Evolutionary conservation across 2,113 vertebrate genomes (phyloP), one percentile per base, ranked within the genome.

Genomic region (Lagopus muta): DNA sequence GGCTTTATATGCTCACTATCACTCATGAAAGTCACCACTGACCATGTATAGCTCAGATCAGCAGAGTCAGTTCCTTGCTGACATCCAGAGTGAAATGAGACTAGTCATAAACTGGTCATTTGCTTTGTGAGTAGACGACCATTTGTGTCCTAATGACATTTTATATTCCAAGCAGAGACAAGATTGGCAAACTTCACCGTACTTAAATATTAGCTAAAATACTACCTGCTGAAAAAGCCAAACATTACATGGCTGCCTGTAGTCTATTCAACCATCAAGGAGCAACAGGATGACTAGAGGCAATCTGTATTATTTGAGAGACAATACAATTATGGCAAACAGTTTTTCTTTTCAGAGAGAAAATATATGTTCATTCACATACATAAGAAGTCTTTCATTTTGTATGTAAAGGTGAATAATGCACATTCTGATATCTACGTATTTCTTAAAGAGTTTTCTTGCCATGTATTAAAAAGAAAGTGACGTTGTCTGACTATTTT

Each of bases 391-490:
- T 13, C 67, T 84, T 73, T 55, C 17, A 61, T 67, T 92, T 69
- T 92, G 11, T 48, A 78, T 40, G 57, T 67, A 72, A 62, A 84
- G 16, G 16, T 47, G 24, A 92, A 93, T 40, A 70, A 89, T 43
- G 12, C 34, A 4, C 32, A 42, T 82, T 77, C 22, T 77, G 17
- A 65, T 73, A 14, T 16, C 25, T 73, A 50, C 38, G 24, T 86
- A 54, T 92, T 89, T 91, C 72, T 83, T 71, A 72, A 17, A 91
- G 43, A 71, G 86, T 86, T 47, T 8, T 81, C 91, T 96, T 88
- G 12, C 20, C 30, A 36, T 15, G 7, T 47, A 42, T 90, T 87
- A 72, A 88, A 89, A 91, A 28, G 64, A 75, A 88, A 89, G 42
- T 3, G 3, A n/a, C 9, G 67, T 47, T 43, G 20, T 34, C 30